Base-by-base conservation (phyloP, 2,113 vertebrate genomes). In the Tetraodon nigroviridis region DNA sequence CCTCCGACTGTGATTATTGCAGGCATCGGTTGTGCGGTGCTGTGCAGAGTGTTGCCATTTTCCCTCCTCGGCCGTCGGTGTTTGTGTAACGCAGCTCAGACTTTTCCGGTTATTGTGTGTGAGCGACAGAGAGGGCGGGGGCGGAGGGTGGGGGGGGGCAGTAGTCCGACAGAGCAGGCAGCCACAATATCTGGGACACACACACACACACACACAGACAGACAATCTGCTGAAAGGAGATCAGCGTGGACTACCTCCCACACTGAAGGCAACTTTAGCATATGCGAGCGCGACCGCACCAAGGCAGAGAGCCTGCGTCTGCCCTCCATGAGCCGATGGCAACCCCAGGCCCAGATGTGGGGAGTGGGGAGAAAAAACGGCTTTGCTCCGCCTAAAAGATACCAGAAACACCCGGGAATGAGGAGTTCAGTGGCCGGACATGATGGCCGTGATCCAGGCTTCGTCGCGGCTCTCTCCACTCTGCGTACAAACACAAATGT, bases 91-190 rank as follows among this genome's bases (percentile, higher is more conserved):
- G 65, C 67, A 81, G 84, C 73, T 86, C 66, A 51, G 86, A 81
- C 86, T 82, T 82, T 90, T 91, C 90, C 89, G 88, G 88, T 79
- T 81, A 88, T 90, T 90, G 88, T 90, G 84, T 7, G 80, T 64
- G 78, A 67, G 51, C 22, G 22, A 51, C 52, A 1, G 21, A 44
- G 44, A 46, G 7, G 22, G 4, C 37, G 27, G 18, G 61, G 46
- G 29, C 19, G 29, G 52, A 17, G 27, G 37, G n/a, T 10, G 45
- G 18, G 49, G 53, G 51, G 21, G 22, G 37, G 63, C 49, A 62
- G 61, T 19, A 69, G 72, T 71, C 55, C 76, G 80, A 81, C 66
- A 59, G 61, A 85, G 37, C 20, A 12, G 52, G 67, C 61, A 52
- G 69, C 71, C 67, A 51, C 51, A 79, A 64, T 78, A 84, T 83